These are phyloP conservation scores for Lasioglossum pauxillum DNA, from an alignment of 2,888 invertebrate genomes.

Conservation along the genomic window DNA sequence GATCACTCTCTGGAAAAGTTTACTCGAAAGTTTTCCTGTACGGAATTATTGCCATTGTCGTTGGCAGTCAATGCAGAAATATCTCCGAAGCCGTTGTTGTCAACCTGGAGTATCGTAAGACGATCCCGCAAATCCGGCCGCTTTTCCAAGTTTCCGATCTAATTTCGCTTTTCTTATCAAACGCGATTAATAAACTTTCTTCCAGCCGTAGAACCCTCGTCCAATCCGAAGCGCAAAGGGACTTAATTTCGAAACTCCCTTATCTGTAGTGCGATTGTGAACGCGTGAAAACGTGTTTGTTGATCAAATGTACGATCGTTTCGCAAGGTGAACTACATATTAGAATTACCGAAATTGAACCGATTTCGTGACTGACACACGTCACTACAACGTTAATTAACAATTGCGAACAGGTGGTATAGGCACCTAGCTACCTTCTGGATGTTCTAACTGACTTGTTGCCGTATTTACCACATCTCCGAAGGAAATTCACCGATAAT, in stretches of 20 bases:
- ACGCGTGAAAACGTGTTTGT: not conserved
- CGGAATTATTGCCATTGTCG: not conserved
- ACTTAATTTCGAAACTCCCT: conserved; percentile 7
- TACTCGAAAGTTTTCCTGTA: not conserved
- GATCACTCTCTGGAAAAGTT: not conserved
- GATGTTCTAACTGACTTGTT: conserved; percentile 2
- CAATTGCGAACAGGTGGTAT: not conserved
- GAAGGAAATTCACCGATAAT: conserved; percentile 30
- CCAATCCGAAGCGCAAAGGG: not conserved
- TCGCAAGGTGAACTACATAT: not conserved
- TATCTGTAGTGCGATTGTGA: not conserved
- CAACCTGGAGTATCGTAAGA: not conserved
- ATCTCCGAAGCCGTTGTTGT: not conserved
- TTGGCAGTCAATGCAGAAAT: not conserved
- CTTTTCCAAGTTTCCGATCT: not conserved
- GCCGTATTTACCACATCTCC: conserved; percentile 19
- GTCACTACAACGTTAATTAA: not conserved
- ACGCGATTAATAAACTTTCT: conserved; percentile 37
- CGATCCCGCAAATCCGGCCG: not conserved
- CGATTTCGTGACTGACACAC: no score
- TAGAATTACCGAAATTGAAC: not conserved
- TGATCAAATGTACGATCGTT: not conserved
- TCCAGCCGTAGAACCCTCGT: not conserved
- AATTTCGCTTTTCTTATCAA: conserved; percentile 27
- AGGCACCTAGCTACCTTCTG: not conserved